Percentiles rank a stretch among this genome's conserved stretches.
These are phyloP conservation scores for Orchesellides sinensis DNA, from an alignment of 2,888 invertebrate species.

Conservation along the genomic window DNA sequence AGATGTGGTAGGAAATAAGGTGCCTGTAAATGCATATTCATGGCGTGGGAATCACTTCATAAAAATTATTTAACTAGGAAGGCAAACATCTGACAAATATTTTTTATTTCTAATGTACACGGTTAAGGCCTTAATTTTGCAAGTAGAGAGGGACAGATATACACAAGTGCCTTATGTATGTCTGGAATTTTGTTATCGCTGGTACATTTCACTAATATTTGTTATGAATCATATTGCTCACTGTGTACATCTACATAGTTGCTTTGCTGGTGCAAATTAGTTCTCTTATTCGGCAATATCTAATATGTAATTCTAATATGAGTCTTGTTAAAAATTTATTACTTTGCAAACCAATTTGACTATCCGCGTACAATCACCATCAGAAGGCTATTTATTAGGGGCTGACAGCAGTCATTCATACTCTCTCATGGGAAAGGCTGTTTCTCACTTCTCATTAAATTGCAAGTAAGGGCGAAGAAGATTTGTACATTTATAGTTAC, in stretches of 20 bases:
- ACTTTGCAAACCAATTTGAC: conserved; percentile 26
- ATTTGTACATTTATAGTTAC: conserved; percentile 25
- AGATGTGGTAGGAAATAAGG: background rate
- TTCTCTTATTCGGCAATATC: conserved; percentile 21
- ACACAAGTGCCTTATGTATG: background rate
- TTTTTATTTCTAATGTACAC: conserved; percentile 1
- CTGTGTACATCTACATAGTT: background rate
- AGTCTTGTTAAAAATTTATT: conserved; percentile 23
- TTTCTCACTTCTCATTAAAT: background rate
- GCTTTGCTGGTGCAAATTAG: background rate
- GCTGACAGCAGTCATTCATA: too few relatives aligned
- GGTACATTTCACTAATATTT: too few relatives aligned
- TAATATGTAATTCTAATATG: too few relatives aligned
- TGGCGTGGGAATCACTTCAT: conserved; percentile 43
- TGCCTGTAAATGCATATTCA: conserved; percentile 13
- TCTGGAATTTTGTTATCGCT: background rate
- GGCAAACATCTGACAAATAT: conserved; percentile 9
- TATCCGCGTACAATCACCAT: too few relatives aligned
- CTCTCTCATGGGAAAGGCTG: too few relatives aligned
- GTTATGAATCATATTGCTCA: background rate
- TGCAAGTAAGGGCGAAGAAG: background rate
- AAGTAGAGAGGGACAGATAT: background rate
- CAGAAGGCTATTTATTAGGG: too few relatives aligned
- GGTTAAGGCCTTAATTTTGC: background rate
- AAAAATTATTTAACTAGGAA: conserved; percentile 27